Base-by-base conservation (phyloP, 2,888 invertebrate genomes). In the Lasioglossum villosulum region DNA sequence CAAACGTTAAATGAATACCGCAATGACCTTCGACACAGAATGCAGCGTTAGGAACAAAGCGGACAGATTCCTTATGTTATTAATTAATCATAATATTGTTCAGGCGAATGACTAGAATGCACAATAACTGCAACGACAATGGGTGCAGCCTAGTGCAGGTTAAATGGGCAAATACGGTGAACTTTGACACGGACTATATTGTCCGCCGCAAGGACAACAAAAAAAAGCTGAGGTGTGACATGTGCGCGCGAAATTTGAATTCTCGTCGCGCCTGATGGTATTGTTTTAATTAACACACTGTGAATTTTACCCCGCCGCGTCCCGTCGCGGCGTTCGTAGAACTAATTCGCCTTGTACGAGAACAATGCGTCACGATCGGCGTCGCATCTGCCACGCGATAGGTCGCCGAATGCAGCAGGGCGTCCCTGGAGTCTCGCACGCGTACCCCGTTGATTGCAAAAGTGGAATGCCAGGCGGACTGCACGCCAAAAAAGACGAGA, bases 211-310 rank as follows among this genome's bases (percentile, higher is more conserved):
- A 68, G 68, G 68, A 68, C 37, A 68, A 68, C 68, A 37, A 23
- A 37, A 63, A 79, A 68, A 80, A 80, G 75, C 63, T 4, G 68
- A 86, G 70, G 81, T 84, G 83, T 78, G 90, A 90, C 89, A 87
- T 87, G 83, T 83, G 86, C 83, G 83, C 86, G 88, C 82, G 84
- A 86, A 89, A 84, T 90, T 86, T 78, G 78, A 87, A 88, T 90
- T 90, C 83, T 78, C 82, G 80, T 73, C 86, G 80, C 83, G 80
- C 79, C 81, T 66, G 66, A 83, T 75, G 85, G 87, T 88, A 94
- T 93, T 93, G 94, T 94, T 94, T 94, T 94, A 93, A 94, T 93
- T 94, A 94, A 93, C 92, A 91, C 89, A 83, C 91, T 90, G 91
- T 91, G 92, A 91, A 91, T 90, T 91, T 90, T 83, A 83, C 82